Conservation (phyloP, 2,888 invertebrate species). For the Calameuta pallipes region DNA sequence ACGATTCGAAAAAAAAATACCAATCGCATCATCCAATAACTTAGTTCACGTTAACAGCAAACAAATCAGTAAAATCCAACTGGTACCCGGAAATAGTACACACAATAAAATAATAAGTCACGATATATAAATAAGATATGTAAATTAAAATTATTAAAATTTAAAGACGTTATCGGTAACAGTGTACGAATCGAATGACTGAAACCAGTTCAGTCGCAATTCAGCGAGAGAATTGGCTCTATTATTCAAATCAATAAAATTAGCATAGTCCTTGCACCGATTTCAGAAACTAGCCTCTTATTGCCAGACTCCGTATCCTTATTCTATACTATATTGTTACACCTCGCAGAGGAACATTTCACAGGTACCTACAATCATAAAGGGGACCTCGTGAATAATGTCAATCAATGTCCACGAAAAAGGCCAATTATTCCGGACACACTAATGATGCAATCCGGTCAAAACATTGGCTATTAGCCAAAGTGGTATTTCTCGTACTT, state of each 20-base stretch:
- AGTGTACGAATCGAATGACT: not conserved
- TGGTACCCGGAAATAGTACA: not conserved
- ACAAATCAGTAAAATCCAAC: not conserved
- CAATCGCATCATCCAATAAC: not conserved
- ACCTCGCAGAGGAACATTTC: not conserved
- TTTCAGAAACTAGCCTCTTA: constrained; percentile 14
- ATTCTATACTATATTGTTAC: not conserved
- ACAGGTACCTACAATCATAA: not conserved
- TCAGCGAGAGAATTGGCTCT: not conserved
- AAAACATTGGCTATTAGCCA: not conserved
- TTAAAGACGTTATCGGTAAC: not conserved
- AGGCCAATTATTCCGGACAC: not conserved
- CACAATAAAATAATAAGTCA: not conserved
- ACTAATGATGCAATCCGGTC: not conserved
- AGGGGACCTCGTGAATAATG: not conserved
- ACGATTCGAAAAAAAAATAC: not conserved
- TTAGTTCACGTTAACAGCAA: not conserved
- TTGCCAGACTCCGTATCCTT: not conserved
- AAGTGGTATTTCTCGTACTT: not conserved
- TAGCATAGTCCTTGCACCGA: constrained; percentile 28
- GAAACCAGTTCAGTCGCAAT: not conserved
- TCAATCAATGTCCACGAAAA: not conserved
- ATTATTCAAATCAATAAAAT: constrained; percentile 8
- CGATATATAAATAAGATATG: not conserved
- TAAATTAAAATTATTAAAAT: not conserved